phyloP scores from a whole-genome alignment of 2,888 invertebrate genomes.

The Cecidostiba fungosa region DNA sequence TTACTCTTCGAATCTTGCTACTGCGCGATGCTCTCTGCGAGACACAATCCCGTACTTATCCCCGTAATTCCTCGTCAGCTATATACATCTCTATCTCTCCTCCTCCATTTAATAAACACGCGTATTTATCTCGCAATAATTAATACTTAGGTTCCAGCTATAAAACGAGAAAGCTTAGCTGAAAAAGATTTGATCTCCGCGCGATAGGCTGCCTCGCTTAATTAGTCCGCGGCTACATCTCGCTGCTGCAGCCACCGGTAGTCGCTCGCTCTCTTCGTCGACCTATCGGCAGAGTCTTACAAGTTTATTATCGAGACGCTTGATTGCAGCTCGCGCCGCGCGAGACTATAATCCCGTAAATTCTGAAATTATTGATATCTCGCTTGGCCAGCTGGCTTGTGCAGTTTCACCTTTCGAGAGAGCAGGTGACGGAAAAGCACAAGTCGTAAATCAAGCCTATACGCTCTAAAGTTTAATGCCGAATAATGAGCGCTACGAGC shows the following conservation, averaged over 20 bases:
- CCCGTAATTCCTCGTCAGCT: not conserved
- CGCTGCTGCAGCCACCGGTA: not conserved
- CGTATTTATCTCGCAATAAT: constrained; percentile 55
- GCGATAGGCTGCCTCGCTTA: constrained; percentile 24
- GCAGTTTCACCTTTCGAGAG: not conserved
- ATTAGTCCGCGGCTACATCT: constrained; percentile 20
- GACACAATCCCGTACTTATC: not conserved
- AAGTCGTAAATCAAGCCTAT: constrained; percentile 39
- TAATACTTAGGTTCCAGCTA: constrained; percentile 46
- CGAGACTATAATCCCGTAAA: constrained; percentile 37
- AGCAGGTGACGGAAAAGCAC: constrained; percentile 55
- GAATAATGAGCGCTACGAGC: constrained; percentile 45
- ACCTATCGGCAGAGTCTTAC: not conserved
- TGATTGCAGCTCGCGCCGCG: not conserved
- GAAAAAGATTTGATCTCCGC: constrained; percentile 40
- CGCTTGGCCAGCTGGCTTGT: constrained; percentile 33
- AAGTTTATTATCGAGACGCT: constrained; percentile 34
- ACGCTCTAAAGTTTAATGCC: constrained; percentile 41
- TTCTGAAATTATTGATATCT: constrained; percentile 30
- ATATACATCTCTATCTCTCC: not conserved
- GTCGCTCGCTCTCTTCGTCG: not conserved
- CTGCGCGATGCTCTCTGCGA: not conserved
- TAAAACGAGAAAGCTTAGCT: constrained; percentile 8
- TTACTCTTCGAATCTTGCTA: not conserved
- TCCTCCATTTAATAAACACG: constrained; percentile 20